Evolutionary conservation across 2,113 vertebrate genomes (phyloP), one percentile per base, ranked within the genome.

Genomic region (Conger conger): DNA sequence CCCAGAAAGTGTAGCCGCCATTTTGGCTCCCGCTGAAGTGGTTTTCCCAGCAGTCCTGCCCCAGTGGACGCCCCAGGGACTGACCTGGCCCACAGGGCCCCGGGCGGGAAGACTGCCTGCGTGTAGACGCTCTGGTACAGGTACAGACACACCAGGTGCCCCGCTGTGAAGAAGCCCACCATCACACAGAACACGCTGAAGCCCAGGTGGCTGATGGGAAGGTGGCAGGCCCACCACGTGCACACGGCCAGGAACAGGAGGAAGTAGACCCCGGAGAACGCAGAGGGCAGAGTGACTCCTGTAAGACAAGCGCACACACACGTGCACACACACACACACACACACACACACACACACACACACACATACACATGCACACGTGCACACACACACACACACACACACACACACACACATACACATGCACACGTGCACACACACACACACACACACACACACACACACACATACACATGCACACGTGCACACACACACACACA

Each of bases 151-250:
- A 98, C 82, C 88, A 99, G 92, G 89, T 99, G 98, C 27, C 94
- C 91, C 0, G 94, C 95, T 0, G 96, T 88, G 35, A 97, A 98
- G 95, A 97, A 88, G 60, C 96, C 92, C 40, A 97, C 89, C 87
- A 96, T 91, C 89, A 96, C 30, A 1, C 96, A 97, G 81, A 99
- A 82, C 0, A 90, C 77, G 5, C 94, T 95, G 90, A 99, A 97
- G 80, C 96, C 97, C 87, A 92, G 80, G 78, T 87, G 89, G 90
- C 94, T 96, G 90, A 94, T 85, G 30, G 97, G 97, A 54, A 99
- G 93, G 89, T 98, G 97, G 83, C 97, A 99, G 0, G 98, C 96
- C 98, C 98, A 99, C 98, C 98, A 99, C 0, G 97, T 97, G 91
- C 97, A 97, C 86, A 97, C 79, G 7, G 94, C 92, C 83, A 99